Base-by-base conservation (phyloP, 1,140 invertebrate genomes). In the Conus betulinus region DNA sequence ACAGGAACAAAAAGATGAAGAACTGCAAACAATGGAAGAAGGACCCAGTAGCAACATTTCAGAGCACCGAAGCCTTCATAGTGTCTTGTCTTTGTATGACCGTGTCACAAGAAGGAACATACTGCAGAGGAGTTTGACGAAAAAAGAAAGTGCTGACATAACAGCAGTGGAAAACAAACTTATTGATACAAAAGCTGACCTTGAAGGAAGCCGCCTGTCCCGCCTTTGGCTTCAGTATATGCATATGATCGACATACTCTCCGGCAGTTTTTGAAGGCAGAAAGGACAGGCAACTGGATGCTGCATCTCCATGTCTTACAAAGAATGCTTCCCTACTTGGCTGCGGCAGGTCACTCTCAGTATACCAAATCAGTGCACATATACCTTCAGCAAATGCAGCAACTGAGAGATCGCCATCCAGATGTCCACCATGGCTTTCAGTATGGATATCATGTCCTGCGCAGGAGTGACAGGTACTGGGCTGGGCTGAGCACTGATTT, bases 251-350 rank as follows among this genome's bases (percentile, higher is more conserved):
- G 87, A 87, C 71, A 51, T 3, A 39, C 39, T 39, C n/a, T n/a
- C 39, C 39, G 39, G 39, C 27, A 71, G 25, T 92, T 92, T 63
- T 83, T 92, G 10, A 84, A 71, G 63, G 88, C 91, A 71, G 91
- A 92, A 78, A 88, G 91, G 79, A 92, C 86, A 5, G 89, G 88
- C 27, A 55, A 92, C 60, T 92, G 91, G 91, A 53, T 60, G 53
- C 87, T 90, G 10, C 82, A 90, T 82, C 83, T 90, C n/a, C 20
- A 88, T 51, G 71, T 81, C 20, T 27, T 95, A 57, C 81, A 90
- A 84, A 89, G 91, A 90, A 95, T 95, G 91, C 84, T 39, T 0
- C 39, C 39, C 39, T 39, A 39, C 39, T 3, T 39, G 39, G 92
- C 39, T 39, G 39, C 39, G 39, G 39, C 39, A 39, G 39, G 39